A percentile compares a stretch with the other conserved stretches of the same genome.
Evolutionary conservation across 2,888 invertebrate species (phyloP).

Genomic region (Pollenia angustigena): DNA sequence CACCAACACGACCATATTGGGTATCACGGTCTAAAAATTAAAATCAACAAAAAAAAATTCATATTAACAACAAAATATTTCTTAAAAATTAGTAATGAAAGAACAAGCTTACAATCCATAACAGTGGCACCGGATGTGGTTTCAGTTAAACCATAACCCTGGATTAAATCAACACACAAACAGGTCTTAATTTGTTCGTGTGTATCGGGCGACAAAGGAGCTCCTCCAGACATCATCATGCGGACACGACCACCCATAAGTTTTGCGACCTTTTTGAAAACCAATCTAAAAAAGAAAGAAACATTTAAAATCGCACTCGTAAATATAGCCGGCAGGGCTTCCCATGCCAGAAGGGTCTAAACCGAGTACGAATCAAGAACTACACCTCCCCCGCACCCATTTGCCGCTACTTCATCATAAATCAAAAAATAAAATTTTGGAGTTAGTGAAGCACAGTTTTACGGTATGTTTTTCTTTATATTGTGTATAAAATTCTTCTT

Average conservation of each 20-base stretch:
- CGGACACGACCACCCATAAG: conserved; percentile 95
- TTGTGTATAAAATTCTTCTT: too few species aligned
- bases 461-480: too few species aligned
- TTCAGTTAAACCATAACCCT: conserved; percentile 99
- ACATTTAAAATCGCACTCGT: conserved; percentile 2
- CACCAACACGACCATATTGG: conserved; percentile 92
- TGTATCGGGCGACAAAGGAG: conserved; percentile 97
- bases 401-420: too few species aligned
- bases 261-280: conserved; percentile 84
- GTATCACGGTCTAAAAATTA: conserved; percentile 83
- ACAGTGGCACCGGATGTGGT: conserved; percentile 96
- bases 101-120: conserved; percentile 88
- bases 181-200: conserved; percentile 97
- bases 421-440: too few species aligned
- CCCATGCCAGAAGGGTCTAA: too few species aligned
- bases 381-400: too few species aligned
- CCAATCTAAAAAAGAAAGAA: conserved; percentile 77
- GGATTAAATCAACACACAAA: conserved; percentile 94
- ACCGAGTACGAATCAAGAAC: too few species aligned
- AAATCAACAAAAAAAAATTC: conserved; percentile 46
- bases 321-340: neutral
- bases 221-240: conserved; percentile 96
- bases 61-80: neutral
- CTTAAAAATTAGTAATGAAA: neutral
- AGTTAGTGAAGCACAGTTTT: too few species aligned